phyloP scores from a whole-genome alignment of 1,140 invertebrate genomes.

The Kradibia gibbosae region DNA sequence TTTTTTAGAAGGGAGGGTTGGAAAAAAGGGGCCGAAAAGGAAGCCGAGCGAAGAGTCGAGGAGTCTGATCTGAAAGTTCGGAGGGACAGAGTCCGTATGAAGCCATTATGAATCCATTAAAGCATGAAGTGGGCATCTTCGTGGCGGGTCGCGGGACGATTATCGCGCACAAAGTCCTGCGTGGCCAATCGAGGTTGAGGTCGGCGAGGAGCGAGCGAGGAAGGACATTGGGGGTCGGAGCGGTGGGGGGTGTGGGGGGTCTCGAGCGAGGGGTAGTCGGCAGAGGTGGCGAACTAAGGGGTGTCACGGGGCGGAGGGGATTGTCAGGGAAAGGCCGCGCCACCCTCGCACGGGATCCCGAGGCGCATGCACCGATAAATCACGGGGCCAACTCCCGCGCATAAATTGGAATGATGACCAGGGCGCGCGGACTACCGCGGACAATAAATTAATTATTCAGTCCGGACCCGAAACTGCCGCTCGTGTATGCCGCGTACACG shows the following conservation, averaged over 20 bases:
- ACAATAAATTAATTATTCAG: constrained; percentile 50
- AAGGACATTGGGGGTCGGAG: background rate
- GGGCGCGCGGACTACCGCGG: background rate
- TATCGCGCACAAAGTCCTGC: background rate
- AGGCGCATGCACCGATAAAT: constrained; percentile 16
- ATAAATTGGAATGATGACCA: constrained; percentile 22
- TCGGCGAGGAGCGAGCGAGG: background rate
- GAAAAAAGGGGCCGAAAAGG: no score
- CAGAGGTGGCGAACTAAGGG: background rate
- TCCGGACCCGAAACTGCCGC: background rate
- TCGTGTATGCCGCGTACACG: background rate
- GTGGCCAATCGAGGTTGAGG: no score
- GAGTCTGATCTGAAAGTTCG: no score
- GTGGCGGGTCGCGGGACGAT: background rate
- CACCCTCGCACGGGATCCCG: background rate
- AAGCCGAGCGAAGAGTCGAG: no score
- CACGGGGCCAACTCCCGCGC: constrained; percentile 2
- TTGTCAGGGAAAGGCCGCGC: background rate
- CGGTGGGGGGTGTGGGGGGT: no score
- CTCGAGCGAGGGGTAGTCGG: no score
- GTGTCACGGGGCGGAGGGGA: background rate
- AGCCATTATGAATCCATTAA: background rate
- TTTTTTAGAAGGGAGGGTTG: no score
- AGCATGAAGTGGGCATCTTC: background rate
- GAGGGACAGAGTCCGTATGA: background rate